A percentile compares a stretch with the other conserved stretches of the same genome.
Evolutionary conservation across 2,888 invertebrate species (phyloP).

Genomic region (Nasonovia ribisnigri): DNA sequence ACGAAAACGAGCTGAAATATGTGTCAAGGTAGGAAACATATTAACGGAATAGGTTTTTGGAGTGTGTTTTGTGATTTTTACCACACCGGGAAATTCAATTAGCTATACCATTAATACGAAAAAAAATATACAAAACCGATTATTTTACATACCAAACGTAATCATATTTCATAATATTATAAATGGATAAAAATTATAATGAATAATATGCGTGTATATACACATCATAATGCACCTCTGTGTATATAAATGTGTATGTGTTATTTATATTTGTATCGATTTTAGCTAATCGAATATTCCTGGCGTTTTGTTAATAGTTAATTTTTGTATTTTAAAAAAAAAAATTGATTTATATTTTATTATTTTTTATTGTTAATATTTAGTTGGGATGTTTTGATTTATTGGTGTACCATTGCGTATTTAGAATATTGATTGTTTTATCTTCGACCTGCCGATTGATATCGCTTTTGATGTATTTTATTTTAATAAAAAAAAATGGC

Average conservation of each 20-base stretch:
- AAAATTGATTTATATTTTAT: neutral
- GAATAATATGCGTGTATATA: neutral
- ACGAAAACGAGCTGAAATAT: slow-evolving; percentile 65
- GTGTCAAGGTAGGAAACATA: slow-evolving; percentile 64
- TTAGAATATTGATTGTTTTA: slow-evolving; percentile 56
- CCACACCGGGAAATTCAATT: slow-evolving; percentile 54
- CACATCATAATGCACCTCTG: neutral
- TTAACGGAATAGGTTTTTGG: slow-evolving; percentile 61
- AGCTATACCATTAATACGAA: slow-evolving; percentile 32
- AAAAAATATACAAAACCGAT: neutral
- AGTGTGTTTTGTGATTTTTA: slow-evolving; percentile 63
- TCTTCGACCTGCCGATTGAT: slow-evolving; percentile 47
- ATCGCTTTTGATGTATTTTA: slow-evolving; percentile 63
- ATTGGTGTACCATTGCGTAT: slow-evolving; percentile 56
- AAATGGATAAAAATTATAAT: neutral
- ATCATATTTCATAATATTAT: neutral
- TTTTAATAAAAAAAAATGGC: slow-evolving; percentile 27
- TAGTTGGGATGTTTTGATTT: slow-evolving; percentile 62
- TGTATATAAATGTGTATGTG: neutral
- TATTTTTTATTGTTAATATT: slow-evolving; percentile 16
- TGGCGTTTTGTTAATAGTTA: slow-evolving; percentile 53
- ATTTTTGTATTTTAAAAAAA: slow-evolving; percentile 33
- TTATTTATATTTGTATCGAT: slow-evolving; percentile 22
- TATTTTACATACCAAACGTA: neutral
- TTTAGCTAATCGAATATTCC: slow-evolving; percentile 62